A percentile compares a stretch with the other conserved stretches of the same genome.
Conservation (phyloP, 2,113 vertebrate species). For the Nerophis lumbriciformis region DNA sequence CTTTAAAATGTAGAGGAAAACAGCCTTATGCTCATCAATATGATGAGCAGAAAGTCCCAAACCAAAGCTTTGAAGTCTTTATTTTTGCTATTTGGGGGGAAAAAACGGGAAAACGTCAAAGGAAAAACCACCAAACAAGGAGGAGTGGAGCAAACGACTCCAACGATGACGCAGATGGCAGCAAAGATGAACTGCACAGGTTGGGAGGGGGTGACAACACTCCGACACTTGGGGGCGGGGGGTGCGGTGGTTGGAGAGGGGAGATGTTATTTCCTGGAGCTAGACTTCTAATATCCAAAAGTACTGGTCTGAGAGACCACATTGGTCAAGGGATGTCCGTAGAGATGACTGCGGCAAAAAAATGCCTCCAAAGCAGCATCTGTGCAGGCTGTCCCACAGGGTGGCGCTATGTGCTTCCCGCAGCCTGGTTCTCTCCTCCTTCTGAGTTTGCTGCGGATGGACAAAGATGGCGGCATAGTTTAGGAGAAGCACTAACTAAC, state of each 20-base stretch:
- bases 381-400: constrained; percentile 65
- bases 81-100: constrained; percentile 79
- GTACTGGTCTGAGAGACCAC: constrained; percentile 73
- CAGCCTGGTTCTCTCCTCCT: constrained; percentile 78
- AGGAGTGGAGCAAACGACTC: constrained; percentile 65
- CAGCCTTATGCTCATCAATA: constrained; percentile 93
- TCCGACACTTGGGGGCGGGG: constrained; percentile 63
- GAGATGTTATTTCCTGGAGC: constrained; percentile 77
- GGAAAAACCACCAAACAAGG: constrained; percentile 65
- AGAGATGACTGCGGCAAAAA: constrained; percentile 74
- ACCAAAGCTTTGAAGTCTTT: constrained; percentile 88
- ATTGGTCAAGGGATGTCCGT: constrained; percentile 77
- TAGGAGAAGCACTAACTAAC: background rate
- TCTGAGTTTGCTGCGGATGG: constrained; percentile 78
- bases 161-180: constrained; percentile 74
- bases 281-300: constrained; percentile 77
- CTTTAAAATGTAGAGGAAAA: constrained; percentile 80
- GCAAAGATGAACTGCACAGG: constrained; percentile 77
- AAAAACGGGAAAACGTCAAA: constrained; percentile 4
- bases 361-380: constrained; percentile 74
- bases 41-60: constrained; percentile 96
- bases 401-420: constrained; percentile 90
- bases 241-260: constrained; percentile 35
- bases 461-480: background rate
- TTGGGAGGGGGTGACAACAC: constrained; percentile 61